phyloP scores from a whole-genome alignment of 1,140 invertebrate species.

The Cataglyphis hispanica region DNA sequence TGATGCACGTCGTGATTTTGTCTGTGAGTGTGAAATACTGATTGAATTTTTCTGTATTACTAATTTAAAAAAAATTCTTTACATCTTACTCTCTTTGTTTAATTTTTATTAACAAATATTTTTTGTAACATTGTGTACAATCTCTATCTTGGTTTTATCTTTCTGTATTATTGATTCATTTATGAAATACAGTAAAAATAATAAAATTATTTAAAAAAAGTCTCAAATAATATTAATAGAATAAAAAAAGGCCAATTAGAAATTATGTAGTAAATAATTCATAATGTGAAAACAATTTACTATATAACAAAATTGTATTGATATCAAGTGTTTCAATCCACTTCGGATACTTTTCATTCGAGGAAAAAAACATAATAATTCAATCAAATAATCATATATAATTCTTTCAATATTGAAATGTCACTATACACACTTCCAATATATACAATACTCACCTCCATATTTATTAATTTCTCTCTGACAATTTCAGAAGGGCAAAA shows the following conservation, averaged over 20 bases:
- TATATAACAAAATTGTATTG: no score
- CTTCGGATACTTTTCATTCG: no score
- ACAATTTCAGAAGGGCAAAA: slow-evolving; percentile 90
- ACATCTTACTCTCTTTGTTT: slow-evolving; percentile 12
- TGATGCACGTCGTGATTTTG: slow-evolving; percentile 57
- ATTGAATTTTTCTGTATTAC: slow-evolving; percentile 22
- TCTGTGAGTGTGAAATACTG: neutral
- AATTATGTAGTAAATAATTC: no score
- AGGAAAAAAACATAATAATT: neutral
- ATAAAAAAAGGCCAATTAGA: no score
- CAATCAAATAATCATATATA: neutral
- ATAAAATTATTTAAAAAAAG: no score
- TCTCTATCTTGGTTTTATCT: slow-evolving; percentile 22
- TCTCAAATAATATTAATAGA: no score
- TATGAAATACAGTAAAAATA: no score
- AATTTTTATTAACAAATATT: slow-evolving; percentile 14
- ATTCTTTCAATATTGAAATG: slow-evolving; percentile 5
- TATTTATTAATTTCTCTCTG: slow-evolving; percentile 86
- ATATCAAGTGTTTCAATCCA: no score
- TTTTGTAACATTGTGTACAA: slow-evolving; percentile 28
- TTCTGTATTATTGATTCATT: neutral
- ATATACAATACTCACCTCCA: slow-evolving; percentile 84
- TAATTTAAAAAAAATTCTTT: slow-evolving; percentile 22
- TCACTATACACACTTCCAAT: neutral
- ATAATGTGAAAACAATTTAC: no score